phyloP scores from a whole-genome alignment of 2,113 vertebrate species.

The Anhinga rufa region DNA sequence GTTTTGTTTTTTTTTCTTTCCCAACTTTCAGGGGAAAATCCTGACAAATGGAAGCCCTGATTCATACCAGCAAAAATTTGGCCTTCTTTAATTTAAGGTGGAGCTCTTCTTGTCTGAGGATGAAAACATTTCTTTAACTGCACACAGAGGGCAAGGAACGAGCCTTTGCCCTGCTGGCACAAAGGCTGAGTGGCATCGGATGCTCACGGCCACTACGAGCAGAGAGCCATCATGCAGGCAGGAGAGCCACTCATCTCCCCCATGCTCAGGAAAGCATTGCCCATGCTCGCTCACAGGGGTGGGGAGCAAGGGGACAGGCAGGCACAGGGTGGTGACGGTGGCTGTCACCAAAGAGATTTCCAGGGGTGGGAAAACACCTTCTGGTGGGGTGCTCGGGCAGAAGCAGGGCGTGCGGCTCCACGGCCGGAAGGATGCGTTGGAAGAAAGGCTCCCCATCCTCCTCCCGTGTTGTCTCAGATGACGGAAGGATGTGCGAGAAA shows the following conservation, averaged over 20 bases:
- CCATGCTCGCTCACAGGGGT: background rate
- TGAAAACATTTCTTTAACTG: background rate
- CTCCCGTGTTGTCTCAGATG: background rate
- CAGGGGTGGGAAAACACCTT: background rate
- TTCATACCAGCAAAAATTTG: constrained; percentile 58
- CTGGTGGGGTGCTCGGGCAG: background rate
- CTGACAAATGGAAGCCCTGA: constrained; percentile 59
- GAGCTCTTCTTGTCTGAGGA: constrained; percentile 10
- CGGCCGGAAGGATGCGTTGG: background rate
- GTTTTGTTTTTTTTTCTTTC: constrained; percentile 31
- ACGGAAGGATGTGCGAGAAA: background rate
- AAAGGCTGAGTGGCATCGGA: background rate
- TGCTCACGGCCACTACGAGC: background rate
- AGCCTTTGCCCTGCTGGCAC: background rate
- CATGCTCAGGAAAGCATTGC: background rate
- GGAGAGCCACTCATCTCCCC: background rate
- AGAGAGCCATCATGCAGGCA: background rate
- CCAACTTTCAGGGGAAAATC: constrained; percentile 52
- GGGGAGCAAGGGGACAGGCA: background rate
- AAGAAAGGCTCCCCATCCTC: background rate
- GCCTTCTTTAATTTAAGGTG: constrained; percentile 50
- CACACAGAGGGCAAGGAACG: background rate
- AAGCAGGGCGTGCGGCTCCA: background rate
- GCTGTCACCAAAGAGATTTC: background rate
- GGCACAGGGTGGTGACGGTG: background rate